Conservation (phyloP, 37 sponge, comb jelly and placozoan species). For the Diacarnus erythraeanus region DNA sequence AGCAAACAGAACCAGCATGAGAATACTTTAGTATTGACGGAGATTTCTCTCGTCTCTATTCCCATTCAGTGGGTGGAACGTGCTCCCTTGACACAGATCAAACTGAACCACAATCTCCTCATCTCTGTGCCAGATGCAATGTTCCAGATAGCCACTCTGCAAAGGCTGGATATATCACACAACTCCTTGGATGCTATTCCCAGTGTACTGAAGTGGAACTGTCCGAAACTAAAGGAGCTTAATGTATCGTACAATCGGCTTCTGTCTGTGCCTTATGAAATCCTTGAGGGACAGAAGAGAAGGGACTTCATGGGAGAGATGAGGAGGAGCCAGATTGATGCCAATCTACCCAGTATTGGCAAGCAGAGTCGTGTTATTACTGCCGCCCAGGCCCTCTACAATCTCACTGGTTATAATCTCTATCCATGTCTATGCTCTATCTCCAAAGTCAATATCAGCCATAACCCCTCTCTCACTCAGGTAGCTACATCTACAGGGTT, state of each 20-base stretch:
- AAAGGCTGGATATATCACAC: constrained; percentile 32
- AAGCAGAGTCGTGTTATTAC: constrained; percentile 4
- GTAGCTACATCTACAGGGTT: background rate
- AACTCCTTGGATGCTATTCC: constrained; percentile 54
- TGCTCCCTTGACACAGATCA: constrained; percentile 39
- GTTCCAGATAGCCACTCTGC: constrained; percentile 42
- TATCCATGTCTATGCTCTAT: constrained; percentile 57
- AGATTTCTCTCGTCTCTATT: constrained; percentile 12
- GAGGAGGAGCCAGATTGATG: constrained; percentile 9
- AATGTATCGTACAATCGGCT: constrained; percentile 47
- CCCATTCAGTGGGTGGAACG: constrained; percentile 24
- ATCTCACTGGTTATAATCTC: constrained; percentile 59
- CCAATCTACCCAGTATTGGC: constrained; percentile 1
- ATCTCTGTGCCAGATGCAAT: constrained; percentile 29
- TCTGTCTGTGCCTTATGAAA: constrained; percentile 5
- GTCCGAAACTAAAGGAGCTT: constrained; percentile 50
- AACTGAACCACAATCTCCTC: constrained; percentile 43
- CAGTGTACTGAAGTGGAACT: constrained; percentile 57
- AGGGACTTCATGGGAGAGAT: no score
- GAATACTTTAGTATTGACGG: constrained; percentile 16
- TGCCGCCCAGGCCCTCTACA: constrained; percentile 17
- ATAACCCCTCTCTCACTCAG: constrained; percentile 48
- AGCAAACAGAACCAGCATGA: background rate
- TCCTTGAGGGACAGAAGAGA: constrained; percentile 24
- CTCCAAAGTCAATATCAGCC: constrained; percentile 44